Evolutionary conservation across 2,888 invertebrate genomes (phyloP).

Genomic region (Resseliella maxima): DNA sequence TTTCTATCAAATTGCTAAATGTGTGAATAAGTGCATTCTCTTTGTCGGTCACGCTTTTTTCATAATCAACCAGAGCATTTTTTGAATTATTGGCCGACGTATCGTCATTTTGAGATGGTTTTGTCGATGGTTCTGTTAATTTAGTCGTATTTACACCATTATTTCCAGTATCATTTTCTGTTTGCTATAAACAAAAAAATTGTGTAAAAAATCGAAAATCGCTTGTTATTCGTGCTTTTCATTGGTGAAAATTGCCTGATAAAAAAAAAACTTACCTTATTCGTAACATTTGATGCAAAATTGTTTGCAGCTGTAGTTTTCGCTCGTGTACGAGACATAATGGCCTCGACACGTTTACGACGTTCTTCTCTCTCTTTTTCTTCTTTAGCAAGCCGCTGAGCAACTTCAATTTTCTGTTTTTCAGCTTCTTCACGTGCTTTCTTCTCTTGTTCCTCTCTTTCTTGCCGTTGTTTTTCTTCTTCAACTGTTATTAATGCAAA

Average conservation of each 20-base stretch:
- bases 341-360: constrained; percentile 90
- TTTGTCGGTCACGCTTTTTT: constrained; percentile 67
- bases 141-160: not conserved
- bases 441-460: constrained; percentile 81
- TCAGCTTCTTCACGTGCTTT: constrained; percentile 89
- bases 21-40: constrained; percentile 66
- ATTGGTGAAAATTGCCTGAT: not conserved
- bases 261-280: constrained; percentile 62
- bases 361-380: constrained; percentile 89
- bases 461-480: constrained; percentile 73
- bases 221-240: not conserved
- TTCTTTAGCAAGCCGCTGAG: constrained; percentile 84
- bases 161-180: constrained; percentile 62
- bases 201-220: not conserved
- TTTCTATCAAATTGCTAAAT: constrained; percentile 65
- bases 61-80: constrained; percentile 61
- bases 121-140: not conserved
- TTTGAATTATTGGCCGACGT: constrained; percentile 31
- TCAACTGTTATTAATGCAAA: constrained; percentile 64
- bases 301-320: constrained; percentile 61
- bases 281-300: constrained; percentile 64
- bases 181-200: not conserved
- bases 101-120: constrained; percentile 56
- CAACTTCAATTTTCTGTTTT: constrained; percentile 82
- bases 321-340: constrained; percentile 86